Base-by-base conservation (phyloP, 2,797 vertebrate species). In the Karalla daura region DNA sequence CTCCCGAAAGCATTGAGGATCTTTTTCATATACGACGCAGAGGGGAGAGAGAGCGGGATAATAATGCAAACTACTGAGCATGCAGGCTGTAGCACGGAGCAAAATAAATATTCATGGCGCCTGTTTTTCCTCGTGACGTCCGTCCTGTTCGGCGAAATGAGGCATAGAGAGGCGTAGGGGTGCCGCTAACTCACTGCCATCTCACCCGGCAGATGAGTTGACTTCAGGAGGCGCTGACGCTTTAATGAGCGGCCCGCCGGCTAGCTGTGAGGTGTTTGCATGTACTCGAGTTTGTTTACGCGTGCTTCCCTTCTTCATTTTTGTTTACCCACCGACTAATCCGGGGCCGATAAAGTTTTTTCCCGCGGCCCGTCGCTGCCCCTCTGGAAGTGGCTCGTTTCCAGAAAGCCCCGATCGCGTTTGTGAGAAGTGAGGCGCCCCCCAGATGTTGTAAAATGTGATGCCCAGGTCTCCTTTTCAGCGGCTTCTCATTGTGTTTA, bases 241-340 rank as follows among this genome's bases (percentile, higher is more conserved):
- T 82, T 80, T 86, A 88, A 88, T 86, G 85, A 82, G 76, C n/a
- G n/a, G 1, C 54, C 62, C 74, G 71, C 49, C 62, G 47, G 49
- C 52, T n/a, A 36, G 40, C 6, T 52, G 7, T 65, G 23, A 52
- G 54, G 21, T 37, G 18, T 66, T 18, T 27, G 14, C 27, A 28
- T 63, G 18, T 5, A 5, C 17, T 7, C 59, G 20, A 64, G 55
- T 36, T 1, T 62, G 28, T 52, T 53, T 36, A 5, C 52, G n/a
- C 5, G 9, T 11, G 9, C 1, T 43, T 21, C 23, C 13, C 23
- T 14, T 14, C 5, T 14, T 37, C 14, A 9, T 73, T 64, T 49
- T 59, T 84, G 72, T 80, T 76, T 84, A 61, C 56, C 44, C 21
- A 45, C 63, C n/a, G 52, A 56, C 46, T 37, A 11, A 53, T 76